Evolutionary conservation across 2,797 vertebrate species (phyloP), one percentile per base, ranked within the genome.

Genomic region (Galaxias olidus): DNA sequence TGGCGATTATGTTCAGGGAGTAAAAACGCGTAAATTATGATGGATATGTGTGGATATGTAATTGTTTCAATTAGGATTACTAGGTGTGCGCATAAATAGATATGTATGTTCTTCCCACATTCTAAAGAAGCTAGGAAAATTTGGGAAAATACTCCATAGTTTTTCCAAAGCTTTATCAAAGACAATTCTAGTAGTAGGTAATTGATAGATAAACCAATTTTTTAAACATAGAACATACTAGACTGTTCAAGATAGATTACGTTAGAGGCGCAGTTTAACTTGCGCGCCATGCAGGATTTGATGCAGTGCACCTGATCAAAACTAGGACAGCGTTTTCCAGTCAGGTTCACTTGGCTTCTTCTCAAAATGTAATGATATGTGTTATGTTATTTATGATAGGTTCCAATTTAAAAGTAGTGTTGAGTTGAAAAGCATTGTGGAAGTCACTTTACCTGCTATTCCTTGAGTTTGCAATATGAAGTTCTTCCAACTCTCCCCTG

Each of bases 401-500:
- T 19, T 15, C 51, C 10, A 11, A 18, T 60, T 40, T 45, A 15
- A 66, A 17, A n/a, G 49, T 1, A 45, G 55, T 61, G 63, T 65
- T 46, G 49, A 71, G 69, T 62, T 64, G 58, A 72, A 77, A 84
- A 73, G 43, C 70, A 75, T 74, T 59, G 72, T 74, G 80, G 80
- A 81, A 64, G 68, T 80, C 77, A 86, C 84, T 81, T 85, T 96
- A 95, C 94, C 95, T 95, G 94, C 92, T 93, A 88, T 89, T 89
- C 91, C 89, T 90, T 93, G 90, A 87, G 90, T 92, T 87, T 93
- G 92, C 88, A 93, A 89, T 79, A 92, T 91, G 90, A 92, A 92
- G 90, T 89, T 92, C 84, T 91, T 91, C 93, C 90, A 92, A 86
- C 89, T 89, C 86, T 90, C 90, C 84, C 87, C 91, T 75, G 92